These are phyloP conservation scores for Sebastes steindachneri DNA, from an alignment of 2,797 vertebrate genomes.

Conservation along the genomic window DNA sequence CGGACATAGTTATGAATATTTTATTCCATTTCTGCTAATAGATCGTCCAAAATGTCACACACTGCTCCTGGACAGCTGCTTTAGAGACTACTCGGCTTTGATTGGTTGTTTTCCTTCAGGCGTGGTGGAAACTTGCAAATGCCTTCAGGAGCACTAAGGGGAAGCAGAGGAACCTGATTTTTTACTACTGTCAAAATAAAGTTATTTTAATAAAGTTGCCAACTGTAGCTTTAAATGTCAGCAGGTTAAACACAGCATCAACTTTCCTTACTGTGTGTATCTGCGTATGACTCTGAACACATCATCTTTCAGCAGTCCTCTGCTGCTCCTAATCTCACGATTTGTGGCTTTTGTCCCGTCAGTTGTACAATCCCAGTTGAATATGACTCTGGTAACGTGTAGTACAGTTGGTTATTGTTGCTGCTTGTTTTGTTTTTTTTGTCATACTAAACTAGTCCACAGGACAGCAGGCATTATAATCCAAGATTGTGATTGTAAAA, in stretches of 20 bases:
- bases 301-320: slow-evolving; percentile 1
- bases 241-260: background rate
- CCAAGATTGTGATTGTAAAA: slow-evolving; percentile 42
- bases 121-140: too few species aligned
- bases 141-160: too few species aligned
- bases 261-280: background rate
- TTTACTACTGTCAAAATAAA: too few species aligned
- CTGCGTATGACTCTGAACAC: background rate
- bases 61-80: too few species aligned
- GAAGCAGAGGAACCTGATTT: too few species aligned
- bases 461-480: slow-evolving; percentile 48
- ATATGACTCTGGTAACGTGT: background rate
- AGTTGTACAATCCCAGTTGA: slow-evolving; percentile 16
- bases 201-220: too few species aligned
- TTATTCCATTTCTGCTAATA: too few species aligned
- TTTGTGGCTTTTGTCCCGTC: slow-evolving; percentile 37
- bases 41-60: too few species aligned
- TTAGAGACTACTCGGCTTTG: too few species aligned
- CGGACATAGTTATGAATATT: too few species aligned
- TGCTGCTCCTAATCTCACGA: slow-evolving; percentile 16
- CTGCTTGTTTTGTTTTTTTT: background rate
- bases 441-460: slow-evolving; percentile 15
- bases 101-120: too few species aligned
- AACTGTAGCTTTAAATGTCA: too few species aligned
- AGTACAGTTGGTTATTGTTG: background rate